Evolutionary conservation across 2,113 vertebrate species (phyloP).

Genomic region (Menidia beryllina): DNA sequence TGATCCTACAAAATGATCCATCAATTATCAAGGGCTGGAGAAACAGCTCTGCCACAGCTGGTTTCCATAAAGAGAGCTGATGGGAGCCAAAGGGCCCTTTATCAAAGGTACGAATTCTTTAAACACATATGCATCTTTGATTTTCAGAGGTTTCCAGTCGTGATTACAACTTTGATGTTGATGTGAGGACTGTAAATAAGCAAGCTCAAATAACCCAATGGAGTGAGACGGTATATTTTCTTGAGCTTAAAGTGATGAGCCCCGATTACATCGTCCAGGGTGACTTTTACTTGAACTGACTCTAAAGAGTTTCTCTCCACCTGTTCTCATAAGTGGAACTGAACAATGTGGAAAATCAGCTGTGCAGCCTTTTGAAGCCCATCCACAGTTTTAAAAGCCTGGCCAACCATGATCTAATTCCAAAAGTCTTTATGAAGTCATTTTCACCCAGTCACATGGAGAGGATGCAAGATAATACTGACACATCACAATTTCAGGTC

Average conservation of each 20-base stretch:
- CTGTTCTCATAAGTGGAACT: not conserved
- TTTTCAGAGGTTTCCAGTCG: not conserved
- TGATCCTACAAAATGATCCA: conserved; percentile 9
- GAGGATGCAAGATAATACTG: not conserved
- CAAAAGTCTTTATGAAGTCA: not conserved
- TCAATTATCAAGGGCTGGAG: conserved; percentile 6
- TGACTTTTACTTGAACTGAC: not conserved
- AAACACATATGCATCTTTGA: not conserved
- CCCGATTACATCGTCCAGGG: conserved; percentile 1
- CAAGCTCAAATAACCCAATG: not conserved
- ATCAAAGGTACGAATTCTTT: conserved; percentile 10
- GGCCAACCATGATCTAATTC: not conserved
- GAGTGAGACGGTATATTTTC: not conserved
- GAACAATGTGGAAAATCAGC: not conserved
- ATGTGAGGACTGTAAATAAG: not conserved
- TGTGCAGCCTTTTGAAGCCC: not conserved
- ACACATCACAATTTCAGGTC: not conserved
- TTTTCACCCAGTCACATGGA: not conserved
- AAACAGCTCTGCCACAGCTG: conserved; percentile 19
- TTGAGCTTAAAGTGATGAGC: not conserved
- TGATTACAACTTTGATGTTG: not conserved
- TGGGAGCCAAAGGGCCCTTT: not conserved
- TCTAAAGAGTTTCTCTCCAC: not conserved
- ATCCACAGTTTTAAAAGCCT: not conserved
- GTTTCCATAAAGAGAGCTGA: not conserved